A percentile compares a stretch with the other conserved stretches of the same genome.
Evolutionary conservation across 2,888 invertebrate genomes (phyloP).

Genomic region (Matsumyia berberina): DNA sequence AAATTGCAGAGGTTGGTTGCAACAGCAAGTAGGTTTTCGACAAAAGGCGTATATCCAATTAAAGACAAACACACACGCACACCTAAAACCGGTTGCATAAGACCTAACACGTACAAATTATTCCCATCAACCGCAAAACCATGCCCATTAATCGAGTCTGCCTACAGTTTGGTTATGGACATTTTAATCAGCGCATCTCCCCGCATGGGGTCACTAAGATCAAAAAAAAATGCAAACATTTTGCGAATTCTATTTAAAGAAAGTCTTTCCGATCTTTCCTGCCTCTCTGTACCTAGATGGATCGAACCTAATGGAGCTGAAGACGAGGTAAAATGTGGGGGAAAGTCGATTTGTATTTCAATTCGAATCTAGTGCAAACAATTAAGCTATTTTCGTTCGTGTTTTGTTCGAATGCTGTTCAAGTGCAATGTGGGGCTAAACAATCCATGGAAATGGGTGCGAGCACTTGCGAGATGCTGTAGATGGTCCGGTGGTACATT

Average conservation of each 20-base stretch:
- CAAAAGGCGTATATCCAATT: constrained; percentile 43
- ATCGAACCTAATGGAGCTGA: not conserved
- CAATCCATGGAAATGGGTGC: constrained; percentile 21
- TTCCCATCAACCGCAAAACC: constrained; percentile 16
- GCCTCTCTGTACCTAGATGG: not conserved
- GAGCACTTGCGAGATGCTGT: constrained; percentile 5
- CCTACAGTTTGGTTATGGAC: constrained; percentile 7
- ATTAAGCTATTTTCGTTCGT: constrained; percentile 27
- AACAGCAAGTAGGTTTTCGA: constrained; percentile 31
- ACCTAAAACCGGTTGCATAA: constrained; percentile 29
- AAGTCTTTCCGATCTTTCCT: not conserved
- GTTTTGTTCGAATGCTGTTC: constrained; percentile 10
- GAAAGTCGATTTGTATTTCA: constrained; percentile 7
- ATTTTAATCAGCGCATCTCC: constrained; percentile 13
- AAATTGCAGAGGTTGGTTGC: constrained; percentile 43
- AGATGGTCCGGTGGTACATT: constrained; percentile 19
- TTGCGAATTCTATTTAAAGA: constrained; percentile 40
- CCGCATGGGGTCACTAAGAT: constrained; percentile 27
- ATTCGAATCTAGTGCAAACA: constrained; percentile 34
- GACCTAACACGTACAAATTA: constrained; percentile 6
- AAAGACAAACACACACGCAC: not conserved
- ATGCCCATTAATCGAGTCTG: not conserved
- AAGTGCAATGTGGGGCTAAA: constrained; percentile 36
- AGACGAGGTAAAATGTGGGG: not conserved
- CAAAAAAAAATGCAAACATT: constrained; percentile 1